Base-by-base conservation (phyloP, 2,113 vertebrate genomes). In the Platichthys stellatus region DNA sequence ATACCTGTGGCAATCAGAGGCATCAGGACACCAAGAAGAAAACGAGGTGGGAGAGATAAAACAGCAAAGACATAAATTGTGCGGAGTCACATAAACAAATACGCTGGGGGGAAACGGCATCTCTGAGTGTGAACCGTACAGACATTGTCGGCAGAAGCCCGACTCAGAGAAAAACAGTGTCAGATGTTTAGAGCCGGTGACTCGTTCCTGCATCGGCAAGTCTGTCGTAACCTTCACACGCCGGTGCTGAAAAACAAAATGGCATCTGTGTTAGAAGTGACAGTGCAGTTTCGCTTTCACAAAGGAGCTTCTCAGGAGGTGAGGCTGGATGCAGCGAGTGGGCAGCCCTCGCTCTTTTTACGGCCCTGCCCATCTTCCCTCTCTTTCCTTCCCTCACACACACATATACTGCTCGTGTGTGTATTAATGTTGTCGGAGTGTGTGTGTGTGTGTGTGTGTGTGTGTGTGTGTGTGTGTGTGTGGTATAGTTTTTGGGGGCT, bases 181-280 rank as follows among this genome's bases (percentile, higher is more conserved):
- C 54, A 23, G 62, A 49, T 74, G 72, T 56, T 63, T 24, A 14
- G 51, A 49, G n/a, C 23, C 28, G 14, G 63, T 56, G 63, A 65
- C 28, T 35, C 63, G 28, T 40, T 14, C 23, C 57, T 85, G 24
- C 28, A 8, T 56, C 54, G 71, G 26, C 79, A 71, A 70, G 60
- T 38, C 67, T 20, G 72, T 63, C 66, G 60, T 74, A 75, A 70
- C 74, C 70, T 77, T 80, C 67, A 43, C 72, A 5, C 18, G 40
- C 23, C 23, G 0, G 20, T 26, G 23, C 45, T 58, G 35, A 45
- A 82, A 62, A 62, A 89, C 85, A 90, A 87, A 90, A 85, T 80
- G 83, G 80, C 66, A 59, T 58, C 74, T 81, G 81, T 87, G 73
- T 82, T 76, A 20, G 51, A 77, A 74, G 76, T 90, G 90, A 92